Evolutionary conservation across 2,797 vertebrate species (phyloP), one percentile per base, ranked within the genome.

Genomic region (Sebastes matsubarae): DNA sequence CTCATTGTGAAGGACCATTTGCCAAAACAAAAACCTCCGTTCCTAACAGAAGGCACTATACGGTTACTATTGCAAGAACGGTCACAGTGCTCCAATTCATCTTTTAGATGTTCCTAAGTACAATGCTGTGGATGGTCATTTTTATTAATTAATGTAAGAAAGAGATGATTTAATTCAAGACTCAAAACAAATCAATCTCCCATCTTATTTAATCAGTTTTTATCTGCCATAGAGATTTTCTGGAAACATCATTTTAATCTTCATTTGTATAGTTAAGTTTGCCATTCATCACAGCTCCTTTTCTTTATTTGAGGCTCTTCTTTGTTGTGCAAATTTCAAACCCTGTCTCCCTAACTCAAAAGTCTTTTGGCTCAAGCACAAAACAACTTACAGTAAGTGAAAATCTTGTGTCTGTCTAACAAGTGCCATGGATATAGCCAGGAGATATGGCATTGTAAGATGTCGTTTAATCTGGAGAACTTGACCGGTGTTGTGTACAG

Each of bases 1-100:
- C 68, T 81, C 77, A 76, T 69, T 79, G 68, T 75, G 68, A 46
- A 52, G 73, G 65, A 42, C 63, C 38, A 65, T 83, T 83, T 87
- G 50, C 36, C 72, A 68, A 85, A 82, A 85, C 42, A 68, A 86
- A 88, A 88, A 77, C 63, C 55, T 73, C 50, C 9, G 4, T 64
- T 76, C 55, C 34, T n/a, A 78, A 75, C 79, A 82, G 57, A 46
- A 8, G 8, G 69, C 59, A 46, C 52, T 16, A 1, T 5, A 22
- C 4, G 34, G 52, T 60, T 77, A 68, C 57, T 80, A 60, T 36
- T 36, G 58, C 34, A 58, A 63, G 24, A 73, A 11, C 9, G 1
- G 32, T 66, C 64, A 72, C 34, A 78, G 80, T 60, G 50, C 52
- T 65, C 50, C 38, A 64, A 25, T 76, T 32, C 58, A 63, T 81